Evolutionary conservation across 1,140 invertebrate species (phyloP).

Genomic region (Trichonephila clavata): DNA sequence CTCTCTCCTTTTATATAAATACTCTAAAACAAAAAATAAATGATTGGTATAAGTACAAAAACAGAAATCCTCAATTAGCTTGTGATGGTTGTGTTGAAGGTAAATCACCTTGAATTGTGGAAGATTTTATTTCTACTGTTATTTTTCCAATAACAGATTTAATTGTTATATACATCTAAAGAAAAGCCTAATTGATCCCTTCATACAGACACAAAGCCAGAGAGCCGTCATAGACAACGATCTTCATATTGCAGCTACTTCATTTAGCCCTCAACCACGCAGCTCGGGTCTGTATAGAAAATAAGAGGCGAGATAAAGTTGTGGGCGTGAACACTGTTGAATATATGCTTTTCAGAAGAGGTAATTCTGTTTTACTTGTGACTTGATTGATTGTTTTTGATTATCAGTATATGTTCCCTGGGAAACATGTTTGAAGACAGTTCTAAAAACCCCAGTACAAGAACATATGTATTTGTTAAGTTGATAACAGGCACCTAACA

Average conservation of each 20-base stretch:
- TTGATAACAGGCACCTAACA: background rate
- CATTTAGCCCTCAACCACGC: slow-evolving; percentile 18
- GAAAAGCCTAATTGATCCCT: slow-evolving; percentile 25
- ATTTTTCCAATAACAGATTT: background rate
- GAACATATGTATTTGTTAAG: background rate
- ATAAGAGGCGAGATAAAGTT: slow-evolving; percentile 5
- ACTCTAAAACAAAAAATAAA: background rate
- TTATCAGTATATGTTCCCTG: background rate
- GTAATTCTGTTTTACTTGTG: background rate
- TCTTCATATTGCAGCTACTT: slow-evolving; percentile 18
- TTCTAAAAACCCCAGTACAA: background rate
- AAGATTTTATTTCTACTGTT: background rate
- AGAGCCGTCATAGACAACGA: slow-evolving; percentile 18
- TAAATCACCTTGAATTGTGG: background rate
- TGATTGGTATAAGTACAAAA: background rate
- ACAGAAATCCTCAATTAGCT: background rate
- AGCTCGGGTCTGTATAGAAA: background rate
- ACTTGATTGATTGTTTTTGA: slow-evolving; percentile 8
- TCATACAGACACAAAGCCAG: background rate
- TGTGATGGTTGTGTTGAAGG: background rate
- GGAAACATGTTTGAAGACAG: background rate
- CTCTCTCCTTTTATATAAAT: too few species aligned
- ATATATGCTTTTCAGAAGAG: background rate
- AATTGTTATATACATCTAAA: background rate
- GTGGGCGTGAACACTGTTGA: background rate